A percentile compares a stretch with the other conserved stretches of the same genome.
phyloP scores from a whole-genome alignment of 2,797 vertebrate species.

The Neomorphus geoffroyi region DNA sequence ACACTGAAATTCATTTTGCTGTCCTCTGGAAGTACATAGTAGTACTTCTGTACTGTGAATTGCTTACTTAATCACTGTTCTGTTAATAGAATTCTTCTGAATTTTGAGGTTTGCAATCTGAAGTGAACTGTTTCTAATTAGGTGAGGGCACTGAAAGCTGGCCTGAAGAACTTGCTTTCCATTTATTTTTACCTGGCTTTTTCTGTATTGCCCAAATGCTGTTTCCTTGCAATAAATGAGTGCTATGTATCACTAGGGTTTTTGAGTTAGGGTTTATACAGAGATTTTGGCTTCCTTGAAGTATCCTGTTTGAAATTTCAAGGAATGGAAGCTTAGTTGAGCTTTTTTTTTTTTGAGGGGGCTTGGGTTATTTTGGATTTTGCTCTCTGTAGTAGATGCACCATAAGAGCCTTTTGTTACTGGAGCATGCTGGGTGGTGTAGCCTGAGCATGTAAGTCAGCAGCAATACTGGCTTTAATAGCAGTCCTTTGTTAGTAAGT shows the following conservation, averaged over 20 bases:
- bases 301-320: background rate
- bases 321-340: background rate
- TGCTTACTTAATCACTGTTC: background rate
- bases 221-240: background rate
- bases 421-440: background rate
- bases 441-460: accelerated
- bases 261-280: background rate
- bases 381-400: background rate
- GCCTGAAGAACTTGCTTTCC: background rate
- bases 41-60: background rate
- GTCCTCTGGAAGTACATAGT: background rate
- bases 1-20: background rate
- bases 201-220: background rate
- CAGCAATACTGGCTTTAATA: background rate
- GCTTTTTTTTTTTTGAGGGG: no score
- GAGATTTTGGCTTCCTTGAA: background rate
- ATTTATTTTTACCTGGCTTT: background rate
- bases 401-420: background rate
- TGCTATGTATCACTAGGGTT: background rate
- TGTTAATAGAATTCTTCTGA: background rate
- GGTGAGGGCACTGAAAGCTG: background rate
- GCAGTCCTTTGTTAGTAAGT: background rate
- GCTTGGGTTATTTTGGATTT: background rate
- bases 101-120: background rate
- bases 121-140: background rate